Evolutionary conservation across 1,140 invertebrate genomes (phyloP).

Genomic region (Rhagoletis zephyria): DNA sequence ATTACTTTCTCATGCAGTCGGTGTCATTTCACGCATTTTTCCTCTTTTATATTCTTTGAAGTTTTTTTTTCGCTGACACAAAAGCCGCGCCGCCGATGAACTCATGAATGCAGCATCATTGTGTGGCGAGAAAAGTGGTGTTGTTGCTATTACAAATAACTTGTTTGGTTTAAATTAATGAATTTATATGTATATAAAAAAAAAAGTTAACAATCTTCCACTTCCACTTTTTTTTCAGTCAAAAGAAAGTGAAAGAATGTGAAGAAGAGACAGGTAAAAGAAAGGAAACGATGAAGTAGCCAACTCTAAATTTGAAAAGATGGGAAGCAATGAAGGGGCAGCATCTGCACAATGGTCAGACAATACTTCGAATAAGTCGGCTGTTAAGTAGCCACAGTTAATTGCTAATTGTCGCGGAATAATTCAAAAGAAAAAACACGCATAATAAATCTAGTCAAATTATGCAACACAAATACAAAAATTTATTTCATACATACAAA

Average conservation of each 20-base stretch:
- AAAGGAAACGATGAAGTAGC: background rate
- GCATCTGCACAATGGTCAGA: background rate
- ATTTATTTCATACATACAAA: background rate
- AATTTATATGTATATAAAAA: background rate
- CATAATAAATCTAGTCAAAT: background rate
- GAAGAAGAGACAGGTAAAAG: background rate
- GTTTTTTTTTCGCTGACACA: background rate
- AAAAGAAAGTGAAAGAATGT: conserved; percentile 35
- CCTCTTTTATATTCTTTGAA: background rate
- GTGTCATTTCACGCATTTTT: conserved; percentile 15
- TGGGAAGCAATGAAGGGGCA: background rate
- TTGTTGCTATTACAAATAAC: conserved; percentile 23
- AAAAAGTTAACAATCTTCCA: background rate
- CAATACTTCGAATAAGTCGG: background rate
- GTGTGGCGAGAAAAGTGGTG: background rate
- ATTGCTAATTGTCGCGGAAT: conserved; percentile 28
- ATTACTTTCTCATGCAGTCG: background rate
- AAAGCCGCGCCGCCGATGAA: background rate
- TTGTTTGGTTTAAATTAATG: conserved; percentile 44
- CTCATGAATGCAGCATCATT: conserved; percentile 20
- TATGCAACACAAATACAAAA: background rate
- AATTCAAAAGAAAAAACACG: background rate
- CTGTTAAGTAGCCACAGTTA: background rate
- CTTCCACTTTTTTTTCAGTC: background rate
- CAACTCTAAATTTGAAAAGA: background rate